These are phyloP conservation scores for Colletes gigas DNA, from an alignment of 1,140 invertebrate species.

Conservation along the genomic window DNA sequence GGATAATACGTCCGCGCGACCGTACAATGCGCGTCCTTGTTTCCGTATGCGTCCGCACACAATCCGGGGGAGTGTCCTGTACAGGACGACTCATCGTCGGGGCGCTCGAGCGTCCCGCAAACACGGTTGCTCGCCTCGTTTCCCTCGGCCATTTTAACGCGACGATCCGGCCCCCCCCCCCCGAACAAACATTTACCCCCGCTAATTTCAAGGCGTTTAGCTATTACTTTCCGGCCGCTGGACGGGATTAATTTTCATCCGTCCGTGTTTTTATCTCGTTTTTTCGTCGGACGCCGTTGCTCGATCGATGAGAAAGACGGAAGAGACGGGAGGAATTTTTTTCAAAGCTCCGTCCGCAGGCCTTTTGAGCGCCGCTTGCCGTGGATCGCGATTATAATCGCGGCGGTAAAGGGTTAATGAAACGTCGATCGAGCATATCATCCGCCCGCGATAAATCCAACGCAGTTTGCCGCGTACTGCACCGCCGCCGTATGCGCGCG, in stretches of 20 bases:
- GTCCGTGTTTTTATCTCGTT: neutral
- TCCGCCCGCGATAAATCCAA: constrained; percentile 16
- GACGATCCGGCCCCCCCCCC: too few relatives aligned
- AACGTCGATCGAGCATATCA: constrained; percentile 32
- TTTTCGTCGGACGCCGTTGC: neutral
- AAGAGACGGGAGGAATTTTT: constrained; percentile 5
- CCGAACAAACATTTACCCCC: neutral
- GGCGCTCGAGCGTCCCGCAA: too few relatives aligned
- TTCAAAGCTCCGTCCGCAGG: neutral
- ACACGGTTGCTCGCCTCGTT: too few relatives aligned
- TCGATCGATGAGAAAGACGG: neutral
- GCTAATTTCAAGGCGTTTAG: neutral
- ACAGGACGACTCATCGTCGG: neutral
- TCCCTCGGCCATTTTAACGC: too few relatives aligned
- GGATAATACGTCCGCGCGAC: constrained; percentile 5
- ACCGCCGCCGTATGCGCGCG: neutral
- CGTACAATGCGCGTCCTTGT: neutral
- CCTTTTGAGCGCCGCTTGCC: neutral
- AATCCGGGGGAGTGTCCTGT: neutral
- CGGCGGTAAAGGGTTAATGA: constrained; percentile 8
- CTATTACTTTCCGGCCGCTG: too few relatives aligned
- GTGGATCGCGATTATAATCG: constrained; percentile 20
- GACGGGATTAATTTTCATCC: neutral
- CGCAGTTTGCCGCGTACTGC: neutral
- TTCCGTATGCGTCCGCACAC: neutral